Evolutionary conservation across 2,888 invertebrate genomes (phyloP).

Genomic region (Ptychoptera albimana): DNA sequence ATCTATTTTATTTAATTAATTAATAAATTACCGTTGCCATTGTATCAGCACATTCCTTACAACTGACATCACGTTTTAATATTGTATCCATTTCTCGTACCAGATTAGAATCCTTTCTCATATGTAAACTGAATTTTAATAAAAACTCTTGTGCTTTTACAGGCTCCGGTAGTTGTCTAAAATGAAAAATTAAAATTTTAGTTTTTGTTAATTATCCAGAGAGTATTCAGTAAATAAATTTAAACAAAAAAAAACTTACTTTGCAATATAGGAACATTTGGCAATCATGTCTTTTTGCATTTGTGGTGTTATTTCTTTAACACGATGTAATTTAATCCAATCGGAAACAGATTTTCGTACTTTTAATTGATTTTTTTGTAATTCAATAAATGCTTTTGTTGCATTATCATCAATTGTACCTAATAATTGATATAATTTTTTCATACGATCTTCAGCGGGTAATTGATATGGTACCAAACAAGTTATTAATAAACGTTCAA

Average conservation of each 20-base stretch:
- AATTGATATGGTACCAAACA: conserved; percentile 89
- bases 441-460: conserved; percentile 77
- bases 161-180: conserved; percentile 76
- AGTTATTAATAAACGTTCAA: conserved; percentile 84
- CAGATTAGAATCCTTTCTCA: conserved; percentile 52
- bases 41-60: conserved; percentile 85
- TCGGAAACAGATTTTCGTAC: conserved; percentile 73
- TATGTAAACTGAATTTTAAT: conserved; percentile 62
- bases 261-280: conserved; percentile 35
- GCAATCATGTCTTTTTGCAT: conserved; percentile 56
- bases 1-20: background rate
- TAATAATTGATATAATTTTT: conserved; percentile 76
- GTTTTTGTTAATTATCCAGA: too few relatives aligned
- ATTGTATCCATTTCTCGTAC: conserved; percentile 76
- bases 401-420: conserved; percentile 92
- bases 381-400: conserved; percentile 80
- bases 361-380: conserved; percentile 78
- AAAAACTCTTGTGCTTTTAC: conserved; percentile 81
- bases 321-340: conserved; percentile 67
- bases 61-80: conserved; percentile 76
- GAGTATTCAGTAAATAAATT: too few relatives aligned
- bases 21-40: conserved; percentile 39
- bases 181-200: conserved; percentile 1
- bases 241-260: conserved; percentile 15
- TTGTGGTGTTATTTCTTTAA: conserved; percentile 45